Percentiles rank a stretch among this genome's conserved stretches.
Evolutionary conservation across 2,888 invertebrate species (phyloP).

Genomic region (Luperina testacea): DNA sequence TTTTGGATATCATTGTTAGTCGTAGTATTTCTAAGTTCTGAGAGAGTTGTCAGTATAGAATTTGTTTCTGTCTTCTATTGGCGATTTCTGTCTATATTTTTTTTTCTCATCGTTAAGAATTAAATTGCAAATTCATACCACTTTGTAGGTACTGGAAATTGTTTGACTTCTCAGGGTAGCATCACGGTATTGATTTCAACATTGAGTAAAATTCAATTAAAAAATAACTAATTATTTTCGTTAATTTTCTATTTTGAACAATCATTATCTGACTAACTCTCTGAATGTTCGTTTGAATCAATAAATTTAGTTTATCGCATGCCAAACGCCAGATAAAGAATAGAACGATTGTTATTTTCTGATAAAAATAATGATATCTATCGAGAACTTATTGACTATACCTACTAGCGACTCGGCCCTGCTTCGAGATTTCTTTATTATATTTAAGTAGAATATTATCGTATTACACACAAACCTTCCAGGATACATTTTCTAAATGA

Average conservation of each 20-base stretch:
- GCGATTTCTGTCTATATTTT: background rate
- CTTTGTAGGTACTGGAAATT: background rate
- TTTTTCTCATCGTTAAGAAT: background rate
- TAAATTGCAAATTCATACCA: background rate
- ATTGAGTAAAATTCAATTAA: too few species aligned
- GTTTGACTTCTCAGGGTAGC: background rate
- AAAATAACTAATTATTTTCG: background rate
- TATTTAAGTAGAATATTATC: background rate
- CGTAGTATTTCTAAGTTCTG: constrained; percentile 3
- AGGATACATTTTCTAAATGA: background rate
- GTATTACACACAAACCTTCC: background rate
- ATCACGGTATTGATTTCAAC: background rate
- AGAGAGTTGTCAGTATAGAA: constrained; percentile 3
- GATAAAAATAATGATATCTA: background rate
- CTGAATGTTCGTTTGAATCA: background rate
- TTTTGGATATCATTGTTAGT: constrained; percentile 39
- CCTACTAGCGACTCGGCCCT: background rate
- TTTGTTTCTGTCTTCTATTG: background rate
- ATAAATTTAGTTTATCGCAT: background rate
- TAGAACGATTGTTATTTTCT: background rate
- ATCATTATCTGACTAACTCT: background rate
- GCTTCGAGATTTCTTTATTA: background rate
- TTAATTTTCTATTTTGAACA: background rate
- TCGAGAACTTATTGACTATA: constrained; percentile 4
- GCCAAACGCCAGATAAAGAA: constrained; percentile 10